Evolutionary conservation across 2,888 invertebrate genomes (phyloP), one percentile per base, ranked within the genome.

Genomic region (Nemurella pictetii): DNA sequence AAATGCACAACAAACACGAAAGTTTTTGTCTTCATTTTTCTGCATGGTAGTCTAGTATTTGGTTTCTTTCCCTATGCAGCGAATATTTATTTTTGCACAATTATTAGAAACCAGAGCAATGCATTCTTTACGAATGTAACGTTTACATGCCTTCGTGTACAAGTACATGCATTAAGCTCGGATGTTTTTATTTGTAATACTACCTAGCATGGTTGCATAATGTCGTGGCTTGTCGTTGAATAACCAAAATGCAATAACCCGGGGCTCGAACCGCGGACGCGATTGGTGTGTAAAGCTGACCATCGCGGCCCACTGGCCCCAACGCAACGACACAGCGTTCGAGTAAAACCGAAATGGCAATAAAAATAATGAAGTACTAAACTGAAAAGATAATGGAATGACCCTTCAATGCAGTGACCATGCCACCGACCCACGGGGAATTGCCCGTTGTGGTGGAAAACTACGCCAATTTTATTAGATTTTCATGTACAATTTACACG

Each of bases 321-420:
- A 75, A 9, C 27, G 25, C 55, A 55, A 2, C 55, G 32, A 9
- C 32, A 32, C 55, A 55, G 55, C 55, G 55, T 20, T 2, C 55
- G 55, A 55, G 20, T 55, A 55, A 55, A 26, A 75, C 75, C 28
- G 12, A 75, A 75, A 75, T 27, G 28, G 75, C 15, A 75, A 75
- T 75, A 75, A 75, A 75, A 75, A 75, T 75, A 75, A 75, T 28
- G 28, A 75, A 75, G 75, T 75, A 75, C 28, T 75, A 75, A 75
- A 75, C 75, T 28, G 75, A 75, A 55, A 55, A 75, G 75, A 75
- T 75, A 75, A 75, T 75, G 28, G 75, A 75, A 75, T 55, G 55
- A 55, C 55, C 55, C 55, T 55, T 55, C 55, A 55, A 55, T 55
- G 55, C 55, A 55, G 55, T 55, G 55, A 20, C 55, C 55, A 55